A percentile compares a stretch with the other conserved stretches of the same genome.
Conservation (phyloP, 1,140 invertebrate species). For the Drosophila carrolli region DNA sequence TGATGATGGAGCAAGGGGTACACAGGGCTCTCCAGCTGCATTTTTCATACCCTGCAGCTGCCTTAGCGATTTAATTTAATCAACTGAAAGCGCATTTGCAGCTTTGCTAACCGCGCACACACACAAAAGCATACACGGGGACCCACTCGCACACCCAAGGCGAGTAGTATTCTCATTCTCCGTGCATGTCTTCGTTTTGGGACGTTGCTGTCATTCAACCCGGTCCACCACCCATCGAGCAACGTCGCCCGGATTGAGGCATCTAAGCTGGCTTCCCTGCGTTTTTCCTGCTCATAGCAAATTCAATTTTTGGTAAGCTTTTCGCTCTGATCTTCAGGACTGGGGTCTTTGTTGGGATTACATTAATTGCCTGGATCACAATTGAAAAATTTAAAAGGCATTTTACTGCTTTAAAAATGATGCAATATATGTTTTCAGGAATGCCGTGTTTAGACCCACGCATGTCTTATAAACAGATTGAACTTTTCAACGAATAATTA, state of each 20-base stretch:
- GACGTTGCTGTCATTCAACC: conserved; percentile 62
- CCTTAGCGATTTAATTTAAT: conserved; percentile 84
- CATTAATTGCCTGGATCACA: not conserved
- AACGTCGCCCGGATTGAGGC: conserved; percentile 12
- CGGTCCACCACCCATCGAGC: not conserved
- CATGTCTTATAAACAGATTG: no score
- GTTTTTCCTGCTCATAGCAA: conserved; percentile 17
- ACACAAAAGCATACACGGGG: conserved; percentile 26
- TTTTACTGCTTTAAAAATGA: no score
- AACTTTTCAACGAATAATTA: no score
- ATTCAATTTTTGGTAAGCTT: conserved; percentile 33
- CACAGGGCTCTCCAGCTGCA: conserved; percentile 40
- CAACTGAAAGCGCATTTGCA: conserved; percentile 84
- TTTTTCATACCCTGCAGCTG: conserved; percentile 75
- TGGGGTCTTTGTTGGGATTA: conserved; percentile 1
- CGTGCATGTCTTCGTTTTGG: conserved; percentile 58
- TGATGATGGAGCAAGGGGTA: conserved; percentile 8
- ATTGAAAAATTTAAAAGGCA: not conserved
- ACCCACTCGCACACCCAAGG: conserved; percentile 9
- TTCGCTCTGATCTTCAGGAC: conserved; percentile 26
- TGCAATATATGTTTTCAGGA: no score
- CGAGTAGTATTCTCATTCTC: conserved; percentile 44
- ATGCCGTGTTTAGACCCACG: no score
- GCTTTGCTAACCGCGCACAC: conserved; percentile 62
- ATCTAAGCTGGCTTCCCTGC: conserved; percentile 14